Base-by-base conservation (phyloP, 2,113 vertebrate species). In the Microcebus murinus region DNA sequence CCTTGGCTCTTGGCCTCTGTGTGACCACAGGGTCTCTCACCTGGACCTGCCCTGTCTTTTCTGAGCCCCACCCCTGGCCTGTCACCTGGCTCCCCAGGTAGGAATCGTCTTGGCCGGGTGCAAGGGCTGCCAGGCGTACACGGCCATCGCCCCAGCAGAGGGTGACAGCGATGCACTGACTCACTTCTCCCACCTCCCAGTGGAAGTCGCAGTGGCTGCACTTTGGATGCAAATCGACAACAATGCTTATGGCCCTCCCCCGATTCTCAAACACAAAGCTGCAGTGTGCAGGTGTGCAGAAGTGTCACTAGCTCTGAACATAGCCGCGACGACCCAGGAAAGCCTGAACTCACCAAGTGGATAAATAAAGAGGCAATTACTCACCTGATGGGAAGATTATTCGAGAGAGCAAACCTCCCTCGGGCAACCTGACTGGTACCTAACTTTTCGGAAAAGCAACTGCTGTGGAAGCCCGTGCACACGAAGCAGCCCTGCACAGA, bases 401-500 rank as follows among this genome's bases (percentile, higher is more conserved):
- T 61, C 61, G 61, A 11, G 55, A 74, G 17, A 48, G 31, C 57
- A 45, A 14, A 9, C 2, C n/a, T 55, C 21, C 20, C 92, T 59
- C 34, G 1, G 18, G 20, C 29, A 48, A 23, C 20, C 15, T 25
- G 45, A 12, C 17, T 39, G 3, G 6, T 3, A 2, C 0, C 36
- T 42, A 34, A 34, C 27, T 20, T 76, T 29, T 23, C 63, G 42
- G 90, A 50, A 55, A 59, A 79, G 18, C 25, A 20, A 0, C 27
- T 4, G 14, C 2, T 5, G 3, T 5, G 20, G 45, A 52, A 73
- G 42, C 12, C 3, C 18, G 14, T 57, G 13, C 18, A 12, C 1
- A 9, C 1, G 42, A 48, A 13, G 7, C 0, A 2, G 27, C 20
- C n/a, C 23, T 1, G 1, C 0, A 4, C 31, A 36, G 36, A 18